Conservation (phyloP, 2,113 vertebrate species). For the Tinamus guttatus region DNA sequence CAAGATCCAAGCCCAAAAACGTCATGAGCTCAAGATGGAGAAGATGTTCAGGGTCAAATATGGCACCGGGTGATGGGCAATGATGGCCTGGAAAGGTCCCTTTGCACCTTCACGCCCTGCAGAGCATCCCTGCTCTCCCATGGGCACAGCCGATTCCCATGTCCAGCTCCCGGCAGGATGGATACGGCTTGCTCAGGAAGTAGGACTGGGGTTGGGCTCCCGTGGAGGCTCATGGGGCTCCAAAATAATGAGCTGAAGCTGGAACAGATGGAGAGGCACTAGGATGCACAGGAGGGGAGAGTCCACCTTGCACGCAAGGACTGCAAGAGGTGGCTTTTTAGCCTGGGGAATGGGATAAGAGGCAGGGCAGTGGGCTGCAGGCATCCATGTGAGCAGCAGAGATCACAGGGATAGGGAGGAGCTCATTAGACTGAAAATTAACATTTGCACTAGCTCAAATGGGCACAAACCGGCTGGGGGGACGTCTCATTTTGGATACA, state of each 20-base stretch:
- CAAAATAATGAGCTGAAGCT: accelerated
- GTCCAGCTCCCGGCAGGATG: neutral
- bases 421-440: neutral
- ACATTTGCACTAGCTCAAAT: neutral
- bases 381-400: neutral
- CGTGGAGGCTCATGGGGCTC: neutral
- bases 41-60: neutral
- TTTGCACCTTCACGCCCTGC: neutral
- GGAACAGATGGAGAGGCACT: neutral
- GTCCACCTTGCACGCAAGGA: neutral
- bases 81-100: neutral
- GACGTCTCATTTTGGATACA: neutral
- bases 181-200: neutral
- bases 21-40: no score
- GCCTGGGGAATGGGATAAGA: neutral
- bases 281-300: neutral
- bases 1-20: neutral
- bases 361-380: neutral
- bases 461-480: neutral
- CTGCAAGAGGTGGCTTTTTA: accelerated
- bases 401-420: neutral
- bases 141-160: accelerated
- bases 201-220: neutral
- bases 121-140: neutral
- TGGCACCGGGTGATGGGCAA: no score